A percentile compares a stretch with the other conserved stretches of the same genome.
phyloP scores from a whole-genome alignment of 2,797 vertebrate genomes.

The Apogon talboti region DNA sequence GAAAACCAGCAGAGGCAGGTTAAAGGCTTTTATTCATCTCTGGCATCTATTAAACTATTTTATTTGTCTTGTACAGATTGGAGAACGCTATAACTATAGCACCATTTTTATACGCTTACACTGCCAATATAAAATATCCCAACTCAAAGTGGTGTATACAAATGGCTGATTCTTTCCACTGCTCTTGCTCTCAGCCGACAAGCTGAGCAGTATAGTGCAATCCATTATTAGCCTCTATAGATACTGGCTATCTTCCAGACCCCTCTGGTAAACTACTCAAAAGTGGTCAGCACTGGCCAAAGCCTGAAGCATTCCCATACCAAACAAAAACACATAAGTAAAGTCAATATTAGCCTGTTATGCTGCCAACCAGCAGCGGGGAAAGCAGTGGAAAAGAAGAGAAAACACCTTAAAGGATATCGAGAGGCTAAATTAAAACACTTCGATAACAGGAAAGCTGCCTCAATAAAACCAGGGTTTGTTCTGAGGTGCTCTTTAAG shows the following conservation, averaged over 20 bases:
- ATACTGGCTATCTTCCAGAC: slow-evolving; percentile 67
- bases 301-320: slow-evolving; percentile 67
- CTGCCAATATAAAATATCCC: slow-evolving; percentile 4
- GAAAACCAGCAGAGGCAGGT: slow-evolving; percentile 32
- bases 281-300: slow-evolving; percentile 60
- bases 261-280: slow-evolving; percentile 60
- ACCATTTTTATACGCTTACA: background rate
- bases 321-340: slow-evolving; percentile 72
- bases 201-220: slow-evolving; percentile 29
- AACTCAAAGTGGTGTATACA: slow-evolving; percentile 10
- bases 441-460: slow-evolving; percentile 29
- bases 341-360: slow-evolving; percentile 76
- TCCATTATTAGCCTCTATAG: slow-evolving; percentile 65
- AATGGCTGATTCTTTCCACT: slow-evolving; percentile 17
- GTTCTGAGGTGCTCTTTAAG: slow-evolving; percentile 54
- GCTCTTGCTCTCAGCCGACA: slow-evolving; percentile 29
- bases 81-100: slow-evolving; percentile 16
- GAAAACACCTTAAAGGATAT: slow-evolving; percentile 63
- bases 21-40: slow-evolving; percentile 32
- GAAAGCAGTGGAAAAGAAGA: slow-evolving; percentile 44
- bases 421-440: slow-evolving; percentile 60
- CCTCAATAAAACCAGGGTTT: slow-evolving; percentile 28
- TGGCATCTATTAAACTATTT: slow-evolving; percentile 34
- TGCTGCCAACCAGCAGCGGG: slow-evolving; percentile 60
- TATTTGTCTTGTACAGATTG: slow-evolving; percentile 28